Percentiles rank a stretch among this genome's conserved stretches.
Evolutionary conservation across 2,113 vertebrate species (phyloP).

Genomic region (Xyliphius kryptos): DNA sequence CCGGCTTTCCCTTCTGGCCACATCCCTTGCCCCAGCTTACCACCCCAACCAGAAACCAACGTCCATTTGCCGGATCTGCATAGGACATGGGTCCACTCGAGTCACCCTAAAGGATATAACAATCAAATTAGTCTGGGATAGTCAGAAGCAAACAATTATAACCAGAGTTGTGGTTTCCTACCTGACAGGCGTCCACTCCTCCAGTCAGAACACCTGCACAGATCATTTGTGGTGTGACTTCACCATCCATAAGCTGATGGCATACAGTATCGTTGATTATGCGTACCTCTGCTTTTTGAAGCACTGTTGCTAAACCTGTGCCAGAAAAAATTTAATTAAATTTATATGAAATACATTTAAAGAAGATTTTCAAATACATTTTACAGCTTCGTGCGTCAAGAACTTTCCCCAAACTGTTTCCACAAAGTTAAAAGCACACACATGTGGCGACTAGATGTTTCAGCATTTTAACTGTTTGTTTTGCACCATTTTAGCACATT

Average conservation of each 20-base stretch:
- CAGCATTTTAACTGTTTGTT: too few species aligned
- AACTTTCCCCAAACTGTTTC: too few species aligned
- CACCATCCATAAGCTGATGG: slow-evolving; percentile 63
- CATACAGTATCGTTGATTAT: slow-evolving; percentile 80
- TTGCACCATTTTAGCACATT: too few species aligned
- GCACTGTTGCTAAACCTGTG: slow-evolving; percentile 61
- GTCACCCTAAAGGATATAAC: slow-evolving; percentile 69
- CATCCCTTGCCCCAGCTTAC: slow-evolving; percentile 96
- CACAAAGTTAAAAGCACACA: too few species aligned
- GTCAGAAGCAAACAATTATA: too few species aligned
- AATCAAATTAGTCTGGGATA: background rate
- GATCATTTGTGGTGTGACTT: slow-evolving; percentile 74
- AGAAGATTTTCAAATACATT: too few species aligned
- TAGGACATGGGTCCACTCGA: slow-evolving; percentile 85
- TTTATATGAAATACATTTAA: background rate
- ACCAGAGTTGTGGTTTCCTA: slow-evolving; percentile 42
- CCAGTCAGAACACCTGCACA: slow-evolving; percentile 82
- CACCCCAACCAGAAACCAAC: slow-evolving; percentile 79
- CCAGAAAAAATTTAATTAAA: slow-evolving; percentile 7
- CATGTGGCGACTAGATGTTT: too few species aligned
- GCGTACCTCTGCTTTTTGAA: slow-evolving; percentile 88
- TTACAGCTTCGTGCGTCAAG: too few species aligned
- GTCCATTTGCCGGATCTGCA: slow-evolving; percentile 47
- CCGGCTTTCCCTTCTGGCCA: slow-evolving; percentile 82
- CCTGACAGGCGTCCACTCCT: slow-evolving; percentile 86